Conservation (phyloP, 2,888 invertebrate genomes). For the Conistra vaccinii region DNA sequence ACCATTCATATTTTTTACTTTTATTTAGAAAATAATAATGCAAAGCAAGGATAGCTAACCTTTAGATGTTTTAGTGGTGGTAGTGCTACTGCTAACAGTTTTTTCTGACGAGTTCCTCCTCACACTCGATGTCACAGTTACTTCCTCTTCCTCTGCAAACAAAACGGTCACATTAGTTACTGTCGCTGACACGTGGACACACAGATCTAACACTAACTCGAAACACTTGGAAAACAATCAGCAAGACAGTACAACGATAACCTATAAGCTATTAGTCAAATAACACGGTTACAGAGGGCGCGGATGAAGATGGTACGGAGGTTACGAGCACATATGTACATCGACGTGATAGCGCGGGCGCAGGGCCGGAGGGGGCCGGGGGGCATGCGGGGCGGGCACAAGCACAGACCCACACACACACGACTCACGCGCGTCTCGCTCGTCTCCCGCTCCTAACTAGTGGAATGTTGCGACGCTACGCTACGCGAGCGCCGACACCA, state of each 20-base stretch:
- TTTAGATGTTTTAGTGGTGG: conserved; percentile 91
- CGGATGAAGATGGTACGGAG: conserved; percentile 81
- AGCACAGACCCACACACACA: conserved; percentile 89
- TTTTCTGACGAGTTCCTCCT: conserved; percentile 89
- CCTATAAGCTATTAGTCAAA: conserved; percentile 89
- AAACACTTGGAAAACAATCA: conserved; percentile 83
- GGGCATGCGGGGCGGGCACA: conserved; percentile 82
- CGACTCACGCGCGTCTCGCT: conserved; percentile 90
- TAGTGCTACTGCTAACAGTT: conserved; percentile 90
- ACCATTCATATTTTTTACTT: not conserved
- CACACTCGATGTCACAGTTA: conserved; percentile 87
- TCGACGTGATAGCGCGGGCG: conserved; percentile 74
- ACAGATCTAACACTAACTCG: conserved; percentile 72
- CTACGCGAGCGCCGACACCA: conserved; percentile 92
- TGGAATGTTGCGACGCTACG: conserved; percentile 86
- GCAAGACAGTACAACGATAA: conserved; percentile 84
- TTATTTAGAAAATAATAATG: not conserved
- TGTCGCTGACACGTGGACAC: not conserved
- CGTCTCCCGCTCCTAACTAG: conserved; percentile 85
- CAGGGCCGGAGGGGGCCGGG: conserved; percentile 65
- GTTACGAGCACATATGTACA: conserved; percentile 84
- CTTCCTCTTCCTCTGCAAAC: conserved; percentile 86
- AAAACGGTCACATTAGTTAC: conserved; percentile 44
- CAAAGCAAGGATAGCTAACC: conserved; percentile 75
- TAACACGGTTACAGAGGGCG: conserved; percentile 85